phyloP scores from a whole-genome alignment of 2,888 invertebrate genomes.

The Eustalomyia histrio region DNA sequence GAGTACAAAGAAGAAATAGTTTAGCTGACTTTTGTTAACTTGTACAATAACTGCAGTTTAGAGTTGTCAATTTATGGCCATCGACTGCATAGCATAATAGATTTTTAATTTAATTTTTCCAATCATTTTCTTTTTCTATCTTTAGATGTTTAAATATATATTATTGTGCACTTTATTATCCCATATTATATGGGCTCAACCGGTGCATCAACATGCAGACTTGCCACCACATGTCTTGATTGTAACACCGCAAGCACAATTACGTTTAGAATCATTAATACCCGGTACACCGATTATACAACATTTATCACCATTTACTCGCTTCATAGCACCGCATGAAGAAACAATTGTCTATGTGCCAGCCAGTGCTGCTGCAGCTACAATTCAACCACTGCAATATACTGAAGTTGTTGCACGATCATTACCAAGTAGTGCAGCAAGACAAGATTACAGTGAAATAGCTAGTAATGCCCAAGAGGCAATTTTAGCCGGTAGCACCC shows the following conservation, averaged over 20 bases:
- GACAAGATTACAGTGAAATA: background rate
- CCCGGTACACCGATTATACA: constrained; percentile 69
- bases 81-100: too few species aligned
- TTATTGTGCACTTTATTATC: constrained; percentile 70
- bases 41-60: too few species aligned
- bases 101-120: background rate
- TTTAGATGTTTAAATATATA: constrained; percentile 72
- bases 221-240: constrained; percentile 75
- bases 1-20: too few species aligned
- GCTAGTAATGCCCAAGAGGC: constrained; percentile 8
- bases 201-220: constrained; percentile 66
- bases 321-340: constrained; percentile 75
- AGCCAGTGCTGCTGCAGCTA: constrained; percentile 68
- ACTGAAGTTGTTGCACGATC: constrained; percentile 45
- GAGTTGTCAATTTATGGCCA: too few species aligned
- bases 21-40: too few species aligned
- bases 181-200: constrained; percentile 69
- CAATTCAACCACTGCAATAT: constrained; percentile 23
- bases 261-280: constrained; percentile 75
- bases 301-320: constrained; percentile 75
- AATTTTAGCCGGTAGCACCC: too few species aligned
- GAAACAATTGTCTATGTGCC: constrained; percentile 77
- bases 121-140: constrained; percentile 8
- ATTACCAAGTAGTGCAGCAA: background rate
- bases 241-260: constrained; percentile 78